Evolutionary conservation across 2,113 vertebrate genomes (phyloP).

Genomic region (Australoheros scitulus): DNA sequence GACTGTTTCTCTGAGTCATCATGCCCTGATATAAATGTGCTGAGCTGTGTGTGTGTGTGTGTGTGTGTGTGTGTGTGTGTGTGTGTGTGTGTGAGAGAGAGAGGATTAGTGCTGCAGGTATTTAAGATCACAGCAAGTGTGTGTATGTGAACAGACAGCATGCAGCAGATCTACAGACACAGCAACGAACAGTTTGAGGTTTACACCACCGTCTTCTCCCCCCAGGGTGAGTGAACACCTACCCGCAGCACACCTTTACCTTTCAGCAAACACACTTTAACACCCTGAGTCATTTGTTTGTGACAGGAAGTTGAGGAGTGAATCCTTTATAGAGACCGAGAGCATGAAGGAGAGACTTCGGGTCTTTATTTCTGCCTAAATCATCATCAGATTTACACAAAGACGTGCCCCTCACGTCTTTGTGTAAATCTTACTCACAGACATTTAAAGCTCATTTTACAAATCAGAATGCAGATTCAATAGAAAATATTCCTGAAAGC

Average conservation of each 20-base stretch:
- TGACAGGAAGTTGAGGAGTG: neutral
- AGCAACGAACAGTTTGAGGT: slow-evolving; percentile 86
- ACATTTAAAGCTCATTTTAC: neutral
- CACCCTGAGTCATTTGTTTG: neutral
- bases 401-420: neutral
- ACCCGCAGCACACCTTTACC: slow-evolving; percentile 4
- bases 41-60: neutral
- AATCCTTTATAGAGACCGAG: too few relatives aligned
- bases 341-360: too few relatives aligned
- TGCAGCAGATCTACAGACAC: slow-evolving; percentile 90
- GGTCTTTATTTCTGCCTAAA: neutral
- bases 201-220: slow-evolving; percentile 86
- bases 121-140: slow-evolving; percentile 24
- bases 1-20: neutral
- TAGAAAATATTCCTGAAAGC: too few relatives aligned
- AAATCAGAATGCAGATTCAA: neutral
- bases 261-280: neutral
- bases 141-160: slow-evolving; percentile 41
- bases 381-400: too few relatives aligned
- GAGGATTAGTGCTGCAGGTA: slow-evolving; percentile 38
- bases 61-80: neutral
- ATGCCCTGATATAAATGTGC: neutral
- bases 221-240: slow-evolving; percentile 80
- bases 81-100: neutral
- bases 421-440: neutral